Percentiles rank a stretch among this genome's conserved stretches.
Conservation (phyloP, 2,888 invertebrate species). For the Ephialtes manifestator region DNA sequence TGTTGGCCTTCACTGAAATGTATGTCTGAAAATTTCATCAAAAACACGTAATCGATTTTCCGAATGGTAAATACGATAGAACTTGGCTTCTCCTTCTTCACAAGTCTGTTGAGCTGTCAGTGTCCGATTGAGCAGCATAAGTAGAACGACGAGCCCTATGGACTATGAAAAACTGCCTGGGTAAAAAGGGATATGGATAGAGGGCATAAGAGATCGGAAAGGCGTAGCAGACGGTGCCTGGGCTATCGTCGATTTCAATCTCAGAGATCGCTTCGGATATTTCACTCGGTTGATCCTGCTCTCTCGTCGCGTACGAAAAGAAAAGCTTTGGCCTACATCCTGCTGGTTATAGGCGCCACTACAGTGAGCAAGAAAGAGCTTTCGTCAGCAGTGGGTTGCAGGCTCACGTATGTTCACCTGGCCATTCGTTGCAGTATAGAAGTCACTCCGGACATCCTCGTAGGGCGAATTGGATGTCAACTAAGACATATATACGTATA, state of each 20-base stretch:
- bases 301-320: constrained; percentile 48
- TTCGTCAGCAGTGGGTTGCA: constrained; percentile 23
- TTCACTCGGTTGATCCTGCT: constrained; percentile 62
- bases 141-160: constrained; percentile 8
- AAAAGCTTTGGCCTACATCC: constrained; percentile 53
- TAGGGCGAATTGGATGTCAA: constrained; percentile 15
- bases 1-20: no score
- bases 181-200: constrained; percentile 53
- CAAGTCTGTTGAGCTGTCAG: constrained; percentile 4
- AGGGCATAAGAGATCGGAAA: constrained; percentile 36
- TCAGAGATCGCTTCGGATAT: constrained; percentile 59
- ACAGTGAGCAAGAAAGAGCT: constrained; percentile 30
- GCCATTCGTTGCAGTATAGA: constrained; percentile 16
- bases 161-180: constrained; percentile 47
- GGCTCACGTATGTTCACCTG: constrained; percentile 47
- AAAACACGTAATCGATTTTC: not conserved
- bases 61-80: constrained; percentile 17
- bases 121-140: constrained; percentile 35
- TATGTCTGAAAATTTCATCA: not conserved
- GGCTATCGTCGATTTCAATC: constrained; percentile 66
- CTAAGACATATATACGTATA: constrained; percentile 7
- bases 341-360: not conserved
- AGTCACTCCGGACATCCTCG: constrained; percentile 25
- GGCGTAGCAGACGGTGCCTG: constrained; percentile 30
- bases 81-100: constrained; percentile 11